Conservation (phyloP, 2,113 vertebrate genomes). For the Montifringilla adamsi region DNA sequence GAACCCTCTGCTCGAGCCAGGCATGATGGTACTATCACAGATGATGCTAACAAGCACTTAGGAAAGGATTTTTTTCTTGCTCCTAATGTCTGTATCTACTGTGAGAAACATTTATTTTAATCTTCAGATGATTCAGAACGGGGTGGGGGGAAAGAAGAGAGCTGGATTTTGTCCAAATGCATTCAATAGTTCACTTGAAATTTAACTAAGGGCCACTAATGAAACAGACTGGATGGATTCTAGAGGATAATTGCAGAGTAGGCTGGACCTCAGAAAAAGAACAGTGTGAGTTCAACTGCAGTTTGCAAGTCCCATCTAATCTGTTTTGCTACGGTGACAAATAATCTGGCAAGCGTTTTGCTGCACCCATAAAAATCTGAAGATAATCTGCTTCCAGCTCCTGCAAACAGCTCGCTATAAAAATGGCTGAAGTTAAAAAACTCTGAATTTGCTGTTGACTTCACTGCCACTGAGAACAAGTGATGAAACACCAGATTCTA, state of each 20-base stretch:
- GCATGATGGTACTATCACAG: neutral
- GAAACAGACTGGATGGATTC: constrained; percentile 2
- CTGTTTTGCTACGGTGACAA: neutral
- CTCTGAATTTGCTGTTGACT: neutral
- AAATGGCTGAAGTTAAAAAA: neutral
- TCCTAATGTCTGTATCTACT: neutral
- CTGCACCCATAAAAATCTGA: neutral
- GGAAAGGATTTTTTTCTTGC: neutral
- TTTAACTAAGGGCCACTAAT: constrained; percentile 24
- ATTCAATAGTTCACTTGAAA: constrained; percentile 20
- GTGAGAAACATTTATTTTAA: constrained; percentile 29
- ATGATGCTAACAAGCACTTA: constrained; percentile 3
- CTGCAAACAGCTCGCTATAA: neutral
- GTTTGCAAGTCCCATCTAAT: neutral
- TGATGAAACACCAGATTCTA: neutral
- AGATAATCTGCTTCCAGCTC: neutral
- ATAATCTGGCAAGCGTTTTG: neutral
- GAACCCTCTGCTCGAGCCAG: neutral
- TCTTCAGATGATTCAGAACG: constrained; percentile 31
- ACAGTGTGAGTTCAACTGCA: neutral
- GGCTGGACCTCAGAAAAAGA: neutral
- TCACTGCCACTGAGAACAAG: neutral
- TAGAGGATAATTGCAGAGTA: constrained; percentile 1
- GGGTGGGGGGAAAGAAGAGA: neutral
- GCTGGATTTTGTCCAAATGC: constrained; percentile 29